Percentiles rank a stretch among this genome's conserved stretches.
Evolutionary conservation across 1,140 invertebrate genomes (phyloP).

Genomic region (Pogonomyrmex californicus): DNA sequence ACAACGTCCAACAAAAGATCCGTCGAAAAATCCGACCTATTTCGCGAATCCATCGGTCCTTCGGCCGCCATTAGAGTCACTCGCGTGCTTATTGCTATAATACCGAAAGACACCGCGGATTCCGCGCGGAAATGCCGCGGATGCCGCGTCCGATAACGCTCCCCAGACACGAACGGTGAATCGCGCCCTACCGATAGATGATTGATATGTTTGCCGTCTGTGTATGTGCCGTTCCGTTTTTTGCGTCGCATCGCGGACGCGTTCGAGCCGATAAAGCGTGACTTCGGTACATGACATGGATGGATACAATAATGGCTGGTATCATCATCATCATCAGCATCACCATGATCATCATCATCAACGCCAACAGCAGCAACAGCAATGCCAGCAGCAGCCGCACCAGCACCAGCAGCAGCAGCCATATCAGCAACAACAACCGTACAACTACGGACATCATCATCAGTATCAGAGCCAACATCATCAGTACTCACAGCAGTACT

Average conservation of each 20-base stretch:
- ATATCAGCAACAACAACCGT: conserved; percentile 72
- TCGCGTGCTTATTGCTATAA: conserved; percentile 54
- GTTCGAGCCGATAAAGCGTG: conserved; percentile 68
- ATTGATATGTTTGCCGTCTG: conserved; percentile 79
- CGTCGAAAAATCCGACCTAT: conserved; percentile 40
- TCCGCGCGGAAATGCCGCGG: conserved; percentile 52
- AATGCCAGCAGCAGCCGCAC: conserved; percentile 72
- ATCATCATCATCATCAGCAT: conserved; percentile 81
- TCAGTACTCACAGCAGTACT: conserved; percentile 83
- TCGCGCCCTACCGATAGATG: conserved; percentile 70
- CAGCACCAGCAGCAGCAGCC: conserved; percentile 70
- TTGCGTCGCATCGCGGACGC: conserved; percentile 57
- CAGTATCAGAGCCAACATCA: conserved; percentile 79
- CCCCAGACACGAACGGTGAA: conserved; percentile 52
- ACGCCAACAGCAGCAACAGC: conserved; percentile 56
- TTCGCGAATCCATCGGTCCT: conserved; percentile 39
- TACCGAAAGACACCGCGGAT: conserved; percentile 58
- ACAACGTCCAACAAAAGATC: not conserved
- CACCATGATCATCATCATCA: conserved; percentile 68
- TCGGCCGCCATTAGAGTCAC: conserved; percentile 33
- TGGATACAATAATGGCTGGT: conserved; percentile 85
- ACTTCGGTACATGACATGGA: conserved; percentile 82
- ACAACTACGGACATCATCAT: conserved; percentile 64
- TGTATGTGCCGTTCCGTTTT: conserved; percentile 66
- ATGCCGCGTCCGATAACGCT: conserved; percentile 35